These are phyloP conservation scores for Pluvianellus socialis DNA, from an alignment of 2,113 vertebrate genomes.

Conservation along the genomic window DNA sequence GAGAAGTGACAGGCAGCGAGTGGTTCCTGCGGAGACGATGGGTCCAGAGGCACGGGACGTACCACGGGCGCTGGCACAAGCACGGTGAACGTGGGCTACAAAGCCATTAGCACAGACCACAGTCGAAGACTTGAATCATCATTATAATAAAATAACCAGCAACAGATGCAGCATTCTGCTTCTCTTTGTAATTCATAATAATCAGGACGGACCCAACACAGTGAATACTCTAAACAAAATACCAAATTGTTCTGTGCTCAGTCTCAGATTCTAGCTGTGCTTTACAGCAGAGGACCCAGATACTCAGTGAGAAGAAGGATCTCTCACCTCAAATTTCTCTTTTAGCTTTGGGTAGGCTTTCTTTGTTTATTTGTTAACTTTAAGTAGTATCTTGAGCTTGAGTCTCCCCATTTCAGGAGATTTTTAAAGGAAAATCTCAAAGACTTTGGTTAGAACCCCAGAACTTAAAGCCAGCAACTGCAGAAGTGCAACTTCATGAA, in stretches of 20 bases:
- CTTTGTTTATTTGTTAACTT: neutral
- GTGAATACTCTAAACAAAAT: neutral
- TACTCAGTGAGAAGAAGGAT: neutral
- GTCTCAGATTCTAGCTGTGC: neutral
- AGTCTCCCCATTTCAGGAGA: neutral
- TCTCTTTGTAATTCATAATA: neutral
- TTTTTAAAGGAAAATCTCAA: neutral
- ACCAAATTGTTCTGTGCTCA: neutral
- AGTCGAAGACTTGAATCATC: neutral
- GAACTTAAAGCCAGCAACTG: neutral
- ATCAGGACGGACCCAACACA: neutral
- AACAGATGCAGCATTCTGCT: neutral
- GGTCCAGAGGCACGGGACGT: neutral
- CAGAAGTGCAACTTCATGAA: neutral
- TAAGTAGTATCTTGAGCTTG: neutral
- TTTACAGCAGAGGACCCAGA: neutral
- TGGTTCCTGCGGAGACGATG: neutral
- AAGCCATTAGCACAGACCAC: neutral
- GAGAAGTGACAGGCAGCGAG: neutral
- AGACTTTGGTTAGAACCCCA: neutral
- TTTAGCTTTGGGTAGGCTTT: neutral
- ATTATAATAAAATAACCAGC: neutral
- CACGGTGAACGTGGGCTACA: neutral
- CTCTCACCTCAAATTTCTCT: neutral
- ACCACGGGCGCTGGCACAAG: neutral